Conservation (phyloP, 2,113 vertebrate species). For the Struthio camelus region DNA sequence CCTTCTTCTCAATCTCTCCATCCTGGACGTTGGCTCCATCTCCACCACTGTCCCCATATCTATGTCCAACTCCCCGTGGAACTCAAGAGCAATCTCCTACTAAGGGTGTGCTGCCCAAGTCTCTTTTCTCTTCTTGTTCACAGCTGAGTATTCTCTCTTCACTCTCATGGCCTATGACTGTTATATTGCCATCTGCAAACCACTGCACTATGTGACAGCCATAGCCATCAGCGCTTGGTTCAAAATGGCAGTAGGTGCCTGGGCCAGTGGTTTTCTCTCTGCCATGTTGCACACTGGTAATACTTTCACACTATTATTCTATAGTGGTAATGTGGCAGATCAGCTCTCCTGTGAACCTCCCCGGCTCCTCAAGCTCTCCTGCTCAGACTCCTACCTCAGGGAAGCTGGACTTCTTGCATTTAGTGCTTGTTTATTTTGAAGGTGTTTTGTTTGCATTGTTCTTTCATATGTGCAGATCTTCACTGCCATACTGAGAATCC, state of each 20-base stretch:
- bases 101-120: neutral
- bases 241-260: neutral
- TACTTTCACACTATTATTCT: neutral
- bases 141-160: neutral
- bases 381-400: neutral
- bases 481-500: neutral
- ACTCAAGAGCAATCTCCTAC: neutral
- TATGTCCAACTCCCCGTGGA: neutral
- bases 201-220: neutral
- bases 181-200: slow-evolving; percentile 42
- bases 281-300: neutral
- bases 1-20: neutral
- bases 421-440: neutral
- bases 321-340: neutral
- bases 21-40: neutral
- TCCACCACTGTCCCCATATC: neutral
- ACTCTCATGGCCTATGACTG: slow-evolving; percentile 37
- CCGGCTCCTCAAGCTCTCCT: too few species aligned
- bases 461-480: neutral
- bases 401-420: too few species aligned
- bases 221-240: neutral
- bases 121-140: neutral
- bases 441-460: neutral
- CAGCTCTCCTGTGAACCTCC: slow-evolving; percentile 6
- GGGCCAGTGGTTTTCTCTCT: neutral